phyloP scores from a whole-genome alignment of 2,797 vertebrate species.

The Poeciliopsis presidionis region DNA sequence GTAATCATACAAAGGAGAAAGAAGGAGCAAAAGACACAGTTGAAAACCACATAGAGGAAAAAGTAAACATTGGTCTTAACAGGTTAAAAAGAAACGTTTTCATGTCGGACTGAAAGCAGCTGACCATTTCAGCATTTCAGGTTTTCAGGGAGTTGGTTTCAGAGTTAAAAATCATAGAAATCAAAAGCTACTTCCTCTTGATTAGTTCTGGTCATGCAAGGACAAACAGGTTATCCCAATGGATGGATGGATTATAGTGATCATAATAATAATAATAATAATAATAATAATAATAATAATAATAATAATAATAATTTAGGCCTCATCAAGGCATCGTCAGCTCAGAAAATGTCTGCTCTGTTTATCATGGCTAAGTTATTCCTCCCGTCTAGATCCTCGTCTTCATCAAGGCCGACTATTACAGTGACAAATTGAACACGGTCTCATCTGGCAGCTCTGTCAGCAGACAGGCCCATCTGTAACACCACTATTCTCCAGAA shows the following conservation, averaged over 20 bases:
- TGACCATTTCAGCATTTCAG: not conserved
- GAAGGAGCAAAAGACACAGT: not conserved
- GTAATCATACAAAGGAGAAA: not conserved
- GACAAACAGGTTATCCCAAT: not conserved
- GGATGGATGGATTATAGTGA: not conserved
- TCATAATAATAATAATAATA: not conserved
- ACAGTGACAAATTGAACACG: slow-evolving; percentile 55
- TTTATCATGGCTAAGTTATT: not conserved
- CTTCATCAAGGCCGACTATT: slow-evolving; percentile 60
- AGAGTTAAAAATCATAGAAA: not conserved
- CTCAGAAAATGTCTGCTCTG: slow-evolving; percentile 1
- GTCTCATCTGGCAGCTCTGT: slow-evolving; percentile 52
- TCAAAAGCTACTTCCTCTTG: not conserved
- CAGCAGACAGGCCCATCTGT: slow-evolving; percentile 56
- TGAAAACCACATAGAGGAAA: not conserved
- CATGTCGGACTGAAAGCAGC: not conserved
- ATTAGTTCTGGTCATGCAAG: not conserved
- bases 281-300: not conserved
- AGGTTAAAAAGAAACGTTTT: not conserved
- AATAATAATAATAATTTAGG: not conserved
- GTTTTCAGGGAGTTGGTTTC: not conserved
- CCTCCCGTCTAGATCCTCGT: slow-evolving; percentile 44
- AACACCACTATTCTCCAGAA: slow-evolving; percentile 15
- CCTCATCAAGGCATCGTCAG: not conserved
- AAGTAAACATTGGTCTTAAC: not conserved